Evolutionary conservation across 2,113 vertebrate genomes (phyloP).

Genomic region (Alaudala cheleensis): DNA sequence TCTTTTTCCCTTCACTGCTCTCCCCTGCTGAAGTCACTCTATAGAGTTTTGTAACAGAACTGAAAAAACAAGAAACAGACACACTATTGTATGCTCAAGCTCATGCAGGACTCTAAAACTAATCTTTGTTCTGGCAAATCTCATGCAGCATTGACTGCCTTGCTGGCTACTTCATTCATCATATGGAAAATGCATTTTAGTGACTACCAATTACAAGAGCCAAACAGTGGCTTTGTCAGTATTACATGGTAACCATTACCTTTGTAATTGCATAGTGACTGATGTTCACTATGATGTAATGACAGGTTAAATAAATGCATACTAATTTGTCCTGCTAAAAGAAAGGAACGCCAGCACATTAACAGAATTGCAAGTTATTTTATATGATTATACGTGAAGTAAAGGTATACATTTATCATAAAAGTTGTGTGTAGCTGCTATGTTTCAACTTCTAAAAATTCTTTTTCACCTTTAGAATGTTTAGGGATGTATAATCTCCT

Average conservation of each 20-base stretch:
- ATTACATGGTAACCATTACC: slow-evolving; percentile 65
- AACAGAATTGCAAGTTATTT: slow-evolving; percentile 52
- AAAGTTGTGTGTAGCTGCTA: not conserved
- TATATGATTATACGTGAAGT: not conserved
- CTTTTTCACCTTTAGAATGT: not conserved
- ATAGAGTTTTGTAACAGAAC: not conserved
- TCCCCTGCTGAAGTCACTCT: not conserved
- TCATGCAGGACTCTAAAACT: slow-evolving; percentile 10
- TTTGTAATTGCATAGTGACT: slow-evolving; percentile 64
- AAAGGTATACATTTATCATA: slow-evolving; percentile 14
- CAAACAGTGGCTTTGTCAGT: slow-evolving; percentile 58
- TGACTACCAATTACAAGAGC: slow-evolving; percentile 45
- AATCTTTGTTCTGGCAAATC: slow-evolving; percentile 59
- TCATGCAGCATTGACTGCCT: slow-evolving; percentile 38
- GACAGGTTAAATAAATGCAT: slow-evolving; percentile 69
- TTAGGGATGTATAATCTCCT: not conserved
- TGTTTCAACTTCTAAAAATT: slow-evolving; percentile 1
- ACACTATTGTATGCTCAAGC: slow-evolving; percentile 4
- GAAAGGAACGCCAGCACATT: slow-evolving; percentile 6
- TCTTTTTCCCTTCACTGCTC: not conserved
- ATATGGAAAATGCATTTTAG: slow-evolving; percentile 53
- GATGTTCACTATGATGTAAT: slow-evolving; percentile 65
- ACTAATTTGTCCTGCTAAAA: slow-evolving; percentile 46
- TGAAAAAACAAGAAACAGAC: slow-evolving; percentile 48
- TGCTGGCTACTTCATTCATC: slow-evolving; percentile 60